Evolutionary conservation across 2,797 vertebrate species (phyloP).

Genomic region (Eremophila alpestris): DNA sequence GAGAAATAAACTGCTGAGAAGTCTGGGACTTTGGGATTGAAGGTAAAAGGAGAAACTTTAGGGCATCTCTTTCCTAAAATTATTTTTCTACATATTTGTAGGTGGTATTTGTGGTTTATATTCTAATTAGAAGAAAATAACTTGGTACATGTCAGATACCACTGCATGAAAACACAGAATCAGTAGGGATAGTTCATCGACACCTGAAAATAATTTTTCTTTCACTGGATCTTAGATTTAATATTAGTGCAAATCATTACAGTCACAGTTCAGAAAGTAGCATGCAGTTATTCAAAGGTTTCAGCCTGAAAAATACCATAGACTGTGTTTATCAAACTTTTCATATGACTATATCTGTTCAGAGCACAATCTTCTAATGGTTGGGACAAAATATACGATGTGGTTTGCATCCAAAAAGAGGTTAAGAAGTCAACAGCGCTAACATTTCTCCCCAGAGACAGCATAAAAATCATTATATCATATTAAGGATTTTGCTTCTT

Average conservation of each 20-base stretch:
- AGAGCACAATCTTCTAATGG: neutral
- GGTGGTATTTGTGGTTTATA: neutral
- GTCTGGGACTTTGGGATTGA: neutral
- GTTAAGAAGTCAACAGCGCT: neutral
- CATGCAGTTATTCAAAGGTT: neutral
- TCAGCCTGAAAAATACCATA: neutral
- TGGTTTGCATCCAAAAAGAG: neutral
- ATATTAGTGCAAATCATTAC: neutral
- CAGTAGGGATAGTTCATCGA: neutral
- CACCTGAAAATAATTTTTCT: neutral
- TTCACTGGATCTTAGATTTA: neutral
- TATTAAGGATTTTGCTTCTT: slow-evolving; percentile 41
- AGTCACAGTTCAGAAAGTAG: neutral
- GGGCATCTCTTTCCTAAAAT: neutral
- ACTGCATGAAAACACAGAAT: neutral
- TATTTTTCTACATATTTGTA: neutral
- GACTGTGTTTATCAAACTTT: neutral
- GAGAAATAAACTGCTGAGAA: neutral
- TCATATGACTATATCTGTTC: neutral
- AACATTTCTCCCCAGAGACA: neutral
- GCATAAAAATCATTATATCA: slow-evolving; percentile 25
- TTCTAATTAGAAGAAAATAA: neutral
- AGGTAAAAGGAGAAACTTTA: neutral
- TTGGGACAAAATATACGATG: neutral
- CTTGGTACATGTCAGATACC: neutral